Evolutionary conservation across 2,113 vertebrate genomes (phyloP).

Genomic region (Excalfactoria chinensis): DNA sequence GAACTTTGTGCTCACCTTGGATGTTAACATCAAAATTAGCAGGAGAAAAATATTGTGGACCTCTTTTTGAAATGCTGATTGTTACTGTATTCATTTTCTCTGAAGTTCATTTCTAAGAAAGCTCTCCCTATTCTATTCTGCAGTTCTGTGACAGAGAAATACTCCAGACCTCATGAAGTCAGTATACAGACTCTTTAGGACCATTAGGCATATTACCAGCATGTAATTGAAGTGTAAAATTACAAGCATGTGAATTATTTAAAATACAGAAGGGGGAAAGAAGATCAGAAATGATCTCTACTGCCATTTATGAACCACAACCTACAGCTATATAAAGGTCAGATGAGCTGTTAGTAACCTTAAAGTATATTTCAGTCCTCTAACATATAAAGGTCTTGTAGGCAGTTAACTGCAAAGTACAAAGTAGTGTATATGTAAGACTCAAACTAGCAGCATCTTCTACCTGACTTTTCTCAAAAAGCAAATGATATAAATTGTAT

Average conservation of each 20-base stretch:
- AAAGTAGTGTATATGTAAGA: neutral
- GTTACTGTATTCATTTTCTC: neutral
- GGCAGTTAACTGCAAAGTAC: neutral
- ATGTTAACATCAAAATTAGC: constrained; percentile 9
- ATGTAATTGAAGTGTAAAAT: neutral
- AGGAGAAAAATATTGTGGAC: neutral
- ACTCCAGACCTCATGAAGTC: neutral
- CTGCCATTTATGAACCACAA: neutral
- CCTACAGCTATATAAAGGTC: neutral
- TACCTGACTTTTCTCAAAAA: neutral
- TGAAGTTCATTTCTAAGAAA: neutral
- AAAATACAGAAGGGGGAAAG: neutral
- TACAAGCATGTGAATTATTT: neutral
- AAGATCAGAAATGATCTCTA: neutral
- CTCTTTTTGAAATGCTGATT: neutral
- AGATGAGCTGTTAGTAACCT: neutral
- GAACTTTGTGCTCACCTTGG: neutral
- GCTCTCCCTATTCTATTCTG: neutral
- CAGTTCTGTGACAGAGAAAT: neutral
- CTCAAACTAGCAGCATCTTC: neutral
- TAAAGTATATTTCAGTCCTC: neutral
- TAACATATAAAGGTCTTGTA: neutral
- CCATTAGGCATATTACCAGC: neutral
- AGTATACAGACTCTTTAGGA: neutral
- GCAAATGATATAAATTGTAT: neutral